Base-by-base conservation (phyloP, 2,888 invertebrate species). In the Dryomyza anilis region DNA sequence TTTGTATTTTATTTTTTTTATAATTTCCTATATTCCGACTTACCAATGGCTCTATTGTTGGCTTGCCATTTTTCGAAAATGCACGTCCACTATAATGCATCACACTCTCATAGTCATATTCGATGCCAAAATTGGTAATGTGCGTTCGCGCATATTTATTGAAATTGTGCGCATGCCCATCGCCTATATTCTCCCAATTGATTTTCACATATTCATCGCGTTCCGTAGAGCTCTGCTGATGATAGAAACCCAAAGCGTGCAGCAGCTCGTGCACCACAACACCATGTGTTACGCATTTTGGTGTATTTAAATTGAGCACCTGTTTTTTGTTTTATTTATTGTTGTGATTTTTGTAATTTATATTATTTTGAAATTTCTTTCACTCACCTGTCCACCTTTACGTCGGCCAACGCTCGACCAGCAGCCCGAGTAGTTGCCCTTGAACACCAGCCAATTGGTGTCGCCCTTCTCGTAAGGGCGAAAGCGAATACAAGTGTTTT, bases 191-290 rank as follows among this genome's bases (percentile, higher is more conserved):
- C 48, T 90, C 87, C 88, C 90, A 91, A 57, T 88, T 81, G 70
- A 94, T 91, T 69, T 86, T 86, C 1, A 94, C 89, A 78, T 86
- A 92, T 1, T 90, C 86, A 76, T 94, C 93, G 69, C 94, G 86
- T 80, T 93, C 89, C 16, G 88, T 87, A 23, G 92, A 86, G 75
- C 90, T 91, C 77, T 94, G 94, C 83, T 93, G 93, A 76, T 94
- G 94, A 78, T 90, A 91, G 80, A 94, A 93, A 0, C 94, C 94
- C 1, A 92, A 80, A 0, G 91, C 89, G 75, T 94, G 94, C 73
- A 94, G 85, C 78, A 94, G 85, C 80, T 94, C 94, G 76, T 94
- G 92, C 7, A 90, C 86, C 3, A 91, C 86, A 10, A 89, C 89
- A 16, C 91, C 89, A 65, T 86, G 86, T 27, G 79, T 83, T 64